These are phyloP conservation scores for Galeopsomyia nigrocyanea DNA, from an alignment of 2,888 invertebrate genomes.

Conservation along the genomic window DNA sequence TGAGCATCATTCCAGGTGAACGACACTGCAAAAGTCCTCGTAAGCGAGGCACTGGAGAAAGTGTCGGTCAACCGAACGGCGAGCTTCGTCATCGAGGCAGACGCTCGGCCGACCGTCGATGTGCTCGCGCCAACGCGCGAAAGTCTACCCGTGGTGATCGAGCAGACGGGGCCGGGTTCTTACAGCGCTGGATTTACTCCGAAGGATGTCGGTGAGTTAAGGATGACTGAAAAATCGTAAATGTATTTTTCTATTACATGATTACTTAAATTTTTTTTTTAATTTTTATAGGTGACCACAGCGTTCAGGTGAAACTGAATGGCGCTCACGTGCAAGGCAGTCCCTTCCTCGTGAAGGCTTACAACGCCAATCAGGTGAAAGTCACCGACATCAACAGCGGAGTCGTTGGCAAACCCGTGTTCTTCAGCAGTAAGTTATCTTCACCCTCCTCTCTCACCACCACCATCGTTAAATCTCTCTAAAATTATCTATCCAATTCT, in stretches of 20 bases:
- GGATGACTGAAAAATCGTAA: no score
- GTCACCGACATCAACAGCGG: conserved; percentile 94
- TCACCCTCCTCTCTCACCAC: no score
- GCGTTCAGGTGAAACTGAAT: conserved; percentile 81
- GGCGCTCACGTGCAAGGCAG: conserved; percentile 93
- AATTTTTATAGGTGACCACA: conserved; percentile 79
- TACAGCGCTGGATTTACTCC: conserved; percentile 92
- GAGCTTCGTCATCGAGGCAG: conserved; percentile 89
- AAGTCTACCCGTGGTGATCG: conserved; percentile 84
- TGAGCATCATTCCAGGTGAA: conserved; percentile 57
- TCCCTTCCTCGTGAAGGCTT: conserved; percentile 95
- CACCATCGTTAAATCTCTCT: not conserved
- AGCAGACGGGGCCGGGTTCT: conserved; percentile 82
- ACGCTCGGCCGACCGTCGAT: conserved; percentile 83
- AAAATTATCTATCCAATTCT: conserved; percentile 67
- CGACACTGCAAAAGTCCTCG: conserved; percentile 73
- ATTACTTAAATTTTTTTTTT: not conserved
- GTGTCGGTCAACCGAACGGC: conserved; percentile 89
- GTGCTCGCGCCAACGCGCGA: conserved; percentile 72
- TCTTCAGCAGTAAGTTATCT: conserved; percentile 84
- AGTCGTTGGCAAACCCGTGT: conserved; percentile 91
- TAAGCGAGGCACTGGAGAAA: conserved; percentile 87
- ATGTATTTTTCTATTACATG: no score
- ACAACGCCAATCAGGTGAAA: conserved; percentile 94
- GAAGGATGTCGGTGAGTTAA: conserved; percentile 84